Evolutionary conservation across 2,888 invertebrate genomes (phyloP).

Genomic region (Seira musarum): DNA sequence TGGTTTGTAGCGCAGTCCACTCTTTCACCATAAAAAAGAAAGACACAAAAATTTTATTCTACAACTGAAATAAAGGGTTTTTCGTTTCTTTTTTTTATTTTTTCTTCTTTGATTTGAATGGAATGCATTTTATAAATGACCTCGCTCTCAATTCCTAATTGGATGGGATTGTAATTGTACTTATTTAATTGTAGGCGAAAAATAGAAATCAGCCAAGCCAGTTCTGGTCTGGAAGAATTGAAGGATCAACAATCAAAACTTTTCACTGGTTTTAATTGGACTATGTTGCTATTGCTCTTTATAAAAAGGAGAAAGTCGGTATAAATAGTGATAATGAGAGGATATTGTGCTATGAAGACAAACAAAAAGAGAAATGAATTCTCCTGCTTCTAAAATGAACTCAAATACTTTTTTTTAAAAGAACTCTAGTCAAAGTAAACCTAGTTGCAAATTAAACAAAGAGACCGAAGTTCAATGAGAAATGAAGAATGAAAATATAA

Average conservation of each 20-base stretch:
- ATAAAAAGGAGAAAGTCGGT: too few species aligned
- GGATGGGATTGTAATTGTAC: neutral
- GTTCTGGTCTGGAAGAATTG: too few species aligned
- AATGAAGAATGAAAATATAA: neutral
- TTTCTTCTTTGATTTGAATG: neutral
- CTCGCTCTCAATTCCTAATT: conserved; percentile 1
- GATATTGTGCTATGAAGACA: neutral
- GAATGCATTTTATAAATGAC: neutral
- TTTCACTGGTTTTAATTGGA: neutral
- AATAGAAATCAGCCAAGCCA: too few species aligned
- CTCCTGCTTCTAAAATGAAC: neutral
- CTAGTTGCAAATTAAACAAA: neutral
- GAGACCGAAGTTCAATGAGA: neutral
- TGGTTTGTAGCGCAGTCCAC: too few species aligned
- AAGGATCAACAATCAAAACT: neutral
- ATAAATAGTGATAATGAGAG: neutral
- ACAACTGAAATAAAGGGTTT: neutral
- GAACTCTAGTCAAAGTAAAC: neutral
- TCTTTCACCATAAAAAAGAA: neutral
- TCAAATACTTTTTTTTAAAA: neutral
- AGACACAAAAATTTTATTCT: neutral
- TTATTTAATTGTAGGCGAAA: too few species aligned
- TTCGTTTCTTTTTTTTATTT: neutral
- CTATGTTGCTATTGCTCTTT: too few species aligned
- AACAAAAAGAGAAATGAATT: neutral